Conservation (phyloP, 2,113 vertebrate species). For the Loxodonta africana region DNA sequence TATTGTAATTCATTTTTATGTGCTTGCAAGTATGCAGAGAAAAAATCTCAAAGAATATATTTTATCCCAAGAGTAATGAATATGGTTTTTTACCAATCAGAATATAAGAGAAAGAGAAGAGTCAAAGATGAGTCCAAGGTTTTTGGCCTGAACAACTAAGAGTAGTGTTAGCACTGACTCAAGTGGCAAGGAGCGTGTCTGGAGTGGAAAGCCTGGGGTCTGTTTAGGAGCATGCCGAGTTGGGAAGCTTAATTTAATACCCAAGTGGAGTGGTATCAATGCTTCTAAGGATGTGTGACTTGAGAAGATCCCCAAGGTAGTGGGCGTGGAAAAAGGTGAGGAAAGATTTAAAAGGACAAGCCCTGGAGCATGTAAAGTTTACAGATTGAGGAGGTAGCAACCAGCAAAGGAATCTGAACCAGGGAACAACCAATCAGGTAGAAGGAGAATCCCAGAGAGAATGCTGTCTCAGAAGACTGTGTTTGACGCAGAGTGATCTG, state of each 20-base stretch:
- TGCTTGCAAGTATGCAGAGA: not conserved
- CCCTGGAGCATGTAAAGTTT: not conserved
- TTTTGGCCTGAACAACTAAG: not conserved
- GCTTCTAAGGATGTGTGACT: not conserved
- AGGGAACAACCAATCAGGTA: not conserved
- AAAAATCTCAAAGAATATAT: not conserved
- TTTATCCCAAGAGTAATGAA: not conserved
- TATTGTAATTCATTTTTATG: not conserved
- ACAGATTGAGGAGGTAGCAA: not conserved
- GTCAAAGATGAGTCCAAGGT: not conserved
- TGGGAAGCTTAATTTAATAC: not conserved
- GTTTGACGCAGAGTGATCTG: not conserved
- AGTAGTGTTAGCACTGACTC: not conserved
- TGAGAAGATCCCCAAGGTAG: not conserved
- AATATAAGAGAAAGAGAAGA: not conserved
- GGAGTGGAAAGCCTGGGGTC: not conserved
- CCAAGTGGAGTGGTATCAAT: not conserved
- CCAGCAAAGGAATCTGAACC: not conserved
- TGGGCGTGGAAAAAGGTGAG: not conserved
- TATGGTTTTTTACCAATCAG: not conserved
- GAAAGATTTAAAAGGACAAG: not conserved
- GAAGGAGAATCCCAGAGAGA: not conserved
- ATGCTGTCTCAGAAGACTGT: not conserved
- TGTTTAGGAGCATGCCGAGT: too few species aligned
- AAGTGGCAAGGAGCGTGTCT: too few species aligned